Percentiles rank a stretch among this genome's conserved stretches.
Evolutionary conservation across 2,888 invertebrate genomes (phyloP).

Genomic region (Drosophila buzzatii): DNA sequence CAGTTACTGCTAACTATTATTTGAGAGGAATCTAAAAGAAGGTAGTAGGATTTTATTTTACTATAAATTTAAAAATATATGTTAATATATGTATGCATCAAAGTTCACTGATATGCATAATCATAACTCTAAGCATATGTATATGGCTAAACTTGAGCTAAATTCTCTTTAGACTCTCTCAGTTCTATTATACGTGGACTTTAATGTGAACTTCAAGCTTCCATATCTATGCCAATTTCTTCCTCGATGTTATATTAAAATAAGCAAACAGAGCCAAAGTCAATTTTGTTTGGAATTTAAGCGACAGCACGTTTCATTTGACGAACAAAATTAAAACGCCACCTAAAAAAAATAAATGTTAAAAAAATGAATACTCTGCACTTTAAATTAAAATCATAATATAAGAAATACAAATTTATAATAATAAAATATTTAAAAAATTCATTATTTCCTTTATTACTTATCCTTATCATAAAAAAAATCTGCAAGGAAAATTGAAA

Average conservation of each 20-base stretch:
- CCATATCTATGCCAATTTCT: not conserved
- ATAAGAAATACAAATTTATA: not conserved
- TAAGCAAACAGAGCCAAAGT: not conserved
- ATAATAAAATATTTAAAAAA: no score
- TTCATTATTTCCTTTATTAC: no score
- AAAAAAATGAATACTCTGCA: not conserved
- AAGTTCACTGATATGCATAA: no score
- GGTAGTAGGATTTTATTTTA: not conserved
- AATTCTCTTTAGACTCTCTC: not conserved
- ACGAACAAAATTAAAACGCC: not conserved
- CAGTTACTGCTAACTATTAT: not conserved
- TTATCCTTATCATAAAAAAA: no score
- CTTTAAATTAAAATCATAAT: not conserved
- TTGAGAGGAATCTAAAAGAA: not conserved
- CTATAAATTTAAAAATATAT: no score
- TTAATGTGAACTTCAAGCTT: not conserved
- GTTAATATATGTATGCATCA: no score
- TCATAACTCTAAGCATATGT: not conserved
- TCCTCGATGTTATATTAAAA: not conserved
- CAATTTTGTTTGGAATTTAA: conserved; percentile 2
- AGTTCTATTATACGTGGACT: not conserved
- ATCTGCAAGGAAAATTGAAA: no score
- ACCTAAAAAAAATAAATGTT: not conserved
- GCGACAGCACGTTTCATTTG: not conserved
- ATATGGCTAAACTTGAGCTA: not conserved